Evolutionary conservation across 2,113 vertebrate species (phyloP).

Genomic region (Nicator chloris): DNA sequence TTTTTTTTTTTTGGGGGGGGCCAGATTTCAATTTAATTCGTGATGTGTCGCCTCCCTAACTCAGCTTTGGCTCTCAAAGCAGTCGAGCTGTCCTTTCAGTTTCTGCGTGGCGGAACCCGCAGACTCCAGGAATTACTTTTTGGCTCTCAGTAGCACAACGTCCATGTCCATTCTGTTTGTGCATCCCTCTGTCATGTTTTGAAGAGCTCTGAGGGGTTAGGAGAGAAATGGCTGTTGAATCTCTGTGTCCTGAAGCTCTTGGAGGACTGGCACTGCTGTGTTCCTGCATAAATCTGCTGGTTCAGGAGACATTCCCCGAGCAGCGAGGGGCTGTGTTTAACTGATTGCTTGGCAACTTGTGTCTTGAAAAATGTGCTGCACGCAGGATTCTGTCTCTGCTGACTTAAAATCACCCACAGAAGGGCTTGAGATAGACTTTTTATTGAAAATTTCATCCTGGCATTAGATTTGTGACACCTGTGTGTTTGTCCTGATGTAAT

Average conservation of each 20-base stretch:
- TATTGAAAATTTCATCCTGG: not conserved
- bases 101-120: rapidly evolving
- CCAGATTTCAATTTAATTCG: not conserved
- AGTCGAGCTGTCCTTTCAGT: not conserved
- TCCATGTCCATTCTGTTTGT: not conserved
- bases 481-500: not conserved
- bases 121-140: not conserved
- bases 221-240: not conserved
- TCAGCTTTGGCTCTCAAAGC: not conserved
- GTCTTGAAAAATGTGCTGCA: not conserved
- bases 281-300: not conserved
- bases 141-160: rapidly evolving
- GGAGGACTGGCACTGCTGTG: not conserved
- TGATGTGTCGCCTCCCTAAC: not conserved
- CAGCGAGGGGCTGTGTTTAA: not conserved
- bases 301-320: rapidly evolving
- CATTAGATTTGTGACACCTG: not conserved
- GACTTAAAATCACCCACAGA: not conserved
- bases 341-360: not conserved
- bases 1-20: not conserved
- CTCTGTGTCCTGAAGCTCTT: not conserved
- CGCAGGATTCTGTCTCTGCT: not conserved
- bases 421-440: not conserved
- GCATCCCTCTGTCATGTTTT: not conserved
- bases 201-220: not conserved